Percentiles rank a stretch among this genome's conserved stretches.
Evolutionary conservation across 2,888 invertebrate genomes (phyloP).

Genomic region (Campaea margaritaria): DNA sequence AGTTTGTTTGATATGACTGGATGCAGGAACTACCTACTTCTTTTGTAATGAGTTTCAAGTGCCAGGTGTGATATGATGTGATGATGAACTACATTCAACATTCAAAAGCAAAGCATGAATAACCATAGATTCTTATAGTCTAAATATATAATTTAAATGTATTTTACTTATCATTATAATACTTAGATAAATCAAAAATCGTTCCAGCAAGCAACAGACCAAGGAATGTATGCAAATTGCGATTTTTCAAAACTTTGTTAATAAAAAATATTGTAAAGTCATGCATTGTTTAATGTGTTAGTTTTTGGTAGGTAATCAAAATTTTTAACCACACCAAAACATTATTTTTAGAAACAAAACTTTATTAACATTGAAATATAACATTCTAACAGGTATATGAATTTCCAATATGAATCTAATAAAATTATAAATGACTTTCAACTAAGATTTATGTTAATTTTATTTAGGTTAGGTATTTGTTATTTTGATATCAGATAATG

Average conservation of each 20-base stretch:
- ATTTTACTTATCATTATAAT: background rate
- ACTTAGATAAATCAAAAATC: slow-evolving; percentile 1
- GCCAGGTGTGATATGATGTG: slow-evolving; percentile 2
- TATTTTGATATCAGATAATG: background rate
- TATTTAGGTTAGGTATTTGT: background rate
- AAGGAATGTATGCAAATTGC: slow-evolving; percentile 75
- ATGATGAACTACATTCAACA: background rate
- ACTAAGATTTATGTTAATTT: no score
- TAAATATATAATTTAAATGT: background rate
- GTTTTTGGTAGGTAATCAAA: background rate
- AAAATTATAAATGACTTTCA: no score
- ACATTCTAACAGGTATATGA: no score
- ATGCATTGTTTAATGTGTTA: slow-evolving; percentile 20
- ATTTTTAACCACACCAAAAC: no score
- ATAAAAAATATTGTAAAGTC: slow-evolving; percentile 10
- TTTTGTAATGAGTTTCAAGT: background rate
- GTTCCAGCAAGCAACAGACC: slow-evolving; percentile 76
- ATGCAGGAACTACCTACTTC: background rate
- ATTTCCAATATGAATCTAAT: no score
- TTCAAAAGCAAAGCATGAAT: slow-evolving; percentile 6
- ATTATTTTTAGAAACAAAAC: no score
- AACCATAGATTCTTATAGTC: background rate
- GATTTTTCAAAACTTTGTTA: slow-evolving; percentile 60
- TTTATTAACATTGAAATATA: no score
- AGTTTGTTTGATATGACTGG: no score